Conservation (phyloP, 2,797 vertebrate genomes). For the Xenops minutus region DNA sequence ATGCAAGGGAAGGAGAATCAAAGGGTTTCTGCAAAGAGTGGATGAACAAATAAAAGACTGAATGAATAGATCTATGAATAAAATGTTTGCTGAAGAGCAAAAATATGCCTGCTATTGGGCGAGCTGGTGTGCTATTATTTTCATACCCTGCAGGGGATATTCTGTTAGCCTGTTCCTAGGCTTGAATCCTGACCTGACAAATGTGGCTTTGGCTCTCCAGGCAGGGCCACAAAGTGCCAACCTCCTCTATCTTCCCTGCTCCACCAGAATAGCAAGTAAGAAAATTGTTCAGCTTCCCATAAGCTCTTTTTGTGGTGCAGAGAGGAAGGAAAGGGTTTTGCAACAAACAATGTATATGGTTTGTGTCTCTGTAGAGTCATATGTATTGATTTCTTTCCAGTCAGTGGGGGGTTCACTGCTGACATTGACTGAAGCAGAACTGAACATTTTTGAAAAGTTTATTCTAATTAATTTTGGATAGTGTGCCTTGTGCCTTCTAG, state of each 20-base stretch:
- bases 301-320: constrained; percentile 7
- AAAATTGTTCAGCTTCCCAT: not conserved
- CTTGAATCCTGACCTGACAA: constrained; percentile 36
- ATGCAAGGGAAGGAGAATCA: not conserved
- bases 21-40: constrained; percentile 3
- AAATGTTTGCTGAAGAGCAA: constrained; percentile 35
- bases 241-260: not conserved
- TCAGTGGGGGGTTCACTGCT: not conserved
- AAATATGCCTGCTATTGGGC: constrained; percentile 51
- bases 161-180: constrained; percentile 9
- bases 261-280: not conserved
- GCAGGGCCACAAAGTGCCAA: not conserved
- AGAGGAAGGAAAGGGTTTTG: constrained; percentile 8
- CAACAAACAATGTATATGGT: not conserved
- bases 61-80: constrained; percentile 62
- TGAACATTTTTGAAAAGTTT: not conserved
- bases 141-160: constrained; percentile 28
- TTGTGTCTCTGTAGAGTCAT: not conserved
- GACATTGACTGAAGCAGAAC: not conserved
- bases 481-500: not conserved
- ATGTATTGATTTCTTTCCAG: not conserved
- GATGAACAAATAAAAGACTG: constrained; percentile 40
- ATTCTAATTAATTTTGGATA: not conserved
- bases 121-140: constrained; percentile 48
- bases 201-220: constrained; percentile 44